Evolutionary conservation across 2,888 invertebrate genomes (phyloP), one percentile per base, ranked within the genome.

Genomic region (Globia sparganii): DNA sequence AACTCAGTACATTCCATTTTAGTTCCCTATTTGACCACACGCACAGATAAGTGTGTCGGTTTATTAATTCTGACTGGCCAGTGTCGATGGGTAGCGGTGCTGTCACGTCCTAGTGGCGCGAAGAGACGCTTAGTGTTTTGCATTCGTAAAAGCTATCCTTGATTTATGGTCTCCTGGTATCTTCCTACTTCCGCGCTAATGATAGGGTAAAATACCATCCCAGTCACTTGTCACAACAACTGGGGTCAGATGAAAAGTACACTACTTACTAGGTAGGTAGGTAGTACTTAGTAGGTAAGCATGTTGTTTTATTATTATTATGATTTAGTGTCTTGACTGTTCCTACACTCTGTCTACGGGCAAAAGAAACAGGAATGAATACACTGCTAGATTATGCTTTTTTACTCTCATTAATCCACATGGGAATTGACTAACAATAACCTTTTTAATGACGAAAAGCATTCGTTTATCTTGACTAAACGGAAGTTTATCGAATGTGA

Each of bases 81-180:
- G 65, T 69, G 59, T 65, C n/a, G 43, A 78, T 67, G 15, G 58
- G 43, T 73, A 72, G 75, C 83, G 75, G 75, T 13, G 34, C 62
- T 72, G 72, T 76, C 84, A 80, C 72, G 80, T 80, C 58, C 62
- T 46, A 72, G 18, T 67, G 76, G 62, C 66, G 76, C 84, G 66
- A 70, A 37, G 64, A 75, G 69, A 58, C 80, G 59, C 43, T 80
- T 62, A 80, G 59, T 83, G 83, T 49, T 75, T 21, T 72, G 82
- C 69, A 82, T 82, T 75, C 66, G 21, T 84, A 84, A 84, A 84
- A 74, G 25, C 34, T 53, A 25, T 70, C 21, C 59, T 59, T 83
- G 49, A 79, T 83, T 83, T 68, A 83, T 75, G 53, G 46, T 28
- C 67, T n/a, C 59, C 75, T 82, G 59, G 81, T 81, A 78, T 13